phyloP scores from a whole-genome alignment of 2,797 vertebrate genomes.

The Carapus acus region DNA sequence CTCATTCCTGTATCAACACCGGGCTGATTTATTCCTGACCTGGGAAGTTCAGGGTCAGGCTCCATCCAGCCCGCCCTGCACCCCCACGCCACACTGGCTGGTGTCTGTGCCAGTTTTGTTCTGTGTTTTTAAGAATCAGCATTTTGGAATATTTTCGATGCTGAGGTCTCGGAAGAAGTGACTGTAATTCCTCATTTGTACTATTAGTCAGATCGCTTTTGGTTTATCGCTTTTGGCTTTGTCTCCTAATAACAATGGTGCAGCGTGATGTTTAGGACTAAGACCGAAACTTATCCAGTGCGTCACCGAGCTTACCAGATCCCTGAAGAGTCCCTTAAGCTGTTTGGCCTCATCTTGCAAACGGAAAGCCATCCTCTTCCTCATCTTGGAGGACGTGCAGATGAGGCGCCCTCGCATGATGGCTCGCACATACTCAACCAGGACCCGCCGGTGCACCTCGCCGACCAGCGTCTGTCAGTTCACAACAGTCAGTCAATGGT shows the following conservation, averaged over 20 bases:
- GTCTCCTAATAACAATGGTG: too few species aligned
- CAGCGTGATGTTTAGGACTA: not conserved
- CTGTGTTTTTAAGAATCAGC: slow-evolving; percentile 45
- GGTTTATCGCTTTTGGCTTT: too few species aligned
- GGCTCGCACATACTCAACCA: slow-evolving; percentile 83
- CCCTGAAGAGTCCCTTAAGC: slow-evolving; percentile 83
- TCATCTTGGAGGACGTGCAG: slow-evolving; percentile 84
- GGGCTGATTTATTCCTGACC: slow-evolving; percentile 61
- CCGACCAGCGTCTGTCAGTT: slow-evolving; percentile 76
- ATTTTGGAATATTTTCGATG: slow-evolving; percentile 22
- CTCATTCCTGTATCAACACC: slow-evolving; percentile 61
- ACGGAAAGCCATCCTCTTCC: slow-evolving; percentile 80
- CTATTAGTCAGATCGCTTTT: not conserved
- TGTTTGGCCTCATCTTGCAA: slow-evolving; percentile 85
- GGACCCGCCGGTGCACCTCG: slow-evolving; percentile 83
- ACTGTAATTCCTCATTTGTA: not conserved
- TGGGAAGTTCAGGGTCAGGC: slow-evolving; percentile 52
- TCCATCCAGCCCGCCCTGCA: slow-evolving; percentile 41
- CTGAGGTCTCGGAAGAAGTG: slow-evolving; percentile 3
- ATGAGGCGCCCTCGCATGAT: slow-evolving; percentile 82
- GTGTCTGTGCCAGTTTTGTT: slow-evolving; percentile 19
- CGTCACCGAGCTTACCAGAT: slow-evolving; percentile 75
- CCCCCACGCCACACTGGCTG: too few species aligned
- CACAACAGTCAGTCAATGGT: slow-evolving; percentile 6
- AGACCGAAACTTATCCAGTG: not conserved